Percentiles rank a stretch among this genome's conserved stretches.
phyloP scores from a whole-genome alignment of 2,797 vertebrate species.

The Mormyrops boulengeri region DNA sequence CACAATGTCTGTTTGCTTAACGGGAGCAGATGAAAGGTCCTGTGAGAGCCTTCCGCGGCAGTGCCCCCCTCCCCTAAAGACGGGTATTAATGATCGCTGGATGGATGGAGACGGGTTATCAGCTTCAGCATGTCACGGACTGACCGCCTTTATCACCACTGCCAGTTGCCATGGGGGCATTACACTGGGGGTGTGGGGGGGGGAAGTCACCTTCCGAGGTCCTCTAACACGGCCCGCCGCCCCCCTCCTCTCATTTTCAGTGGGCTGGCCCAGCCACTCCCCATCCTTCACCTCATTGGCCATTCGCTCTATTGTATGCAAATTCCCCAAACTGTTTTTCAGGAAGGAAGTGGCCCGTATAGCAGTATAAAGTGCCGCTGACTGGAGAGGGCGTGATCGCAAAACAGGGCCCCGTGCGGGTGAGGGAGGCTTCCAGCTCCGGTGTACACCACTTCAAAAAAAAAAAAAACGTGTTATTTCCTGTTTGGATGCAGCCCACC shows the following conservation, averaged over 20 bases:
- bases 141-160: not conserved
- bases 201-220: not conserved
- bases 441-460: not conserved
- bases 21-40: not conserved
- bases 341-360: conserved; percentile 45
- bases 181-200: not conserved
- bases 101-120: not conserved
- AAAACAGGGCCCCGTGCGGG: not conserved
- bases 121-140: not conserved
- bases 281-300: not conserved
- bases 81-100: not conserved
- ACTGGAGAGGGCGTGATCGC: conserved; percentile 41
- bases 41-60: not conserved
- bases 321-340: conserved; percentile 53
- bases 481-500: not conserved
- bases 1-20: not conserved
- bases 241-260: not conserved
- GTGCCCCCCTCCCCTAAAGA: not conserved
- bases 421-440: not conserved
- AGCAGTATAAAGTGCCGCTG: not conserved
- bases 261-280: not conserved
- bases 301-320: conserved; percentile 52
- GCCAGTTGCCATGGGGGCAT: not conserved
- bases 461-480: not conserved
- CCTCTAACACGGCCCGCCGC: not conserved